Evolutionary conservation across 1,140 invertebrate species (phyloP).

Genomic region (Heliconius himera): DNA sequence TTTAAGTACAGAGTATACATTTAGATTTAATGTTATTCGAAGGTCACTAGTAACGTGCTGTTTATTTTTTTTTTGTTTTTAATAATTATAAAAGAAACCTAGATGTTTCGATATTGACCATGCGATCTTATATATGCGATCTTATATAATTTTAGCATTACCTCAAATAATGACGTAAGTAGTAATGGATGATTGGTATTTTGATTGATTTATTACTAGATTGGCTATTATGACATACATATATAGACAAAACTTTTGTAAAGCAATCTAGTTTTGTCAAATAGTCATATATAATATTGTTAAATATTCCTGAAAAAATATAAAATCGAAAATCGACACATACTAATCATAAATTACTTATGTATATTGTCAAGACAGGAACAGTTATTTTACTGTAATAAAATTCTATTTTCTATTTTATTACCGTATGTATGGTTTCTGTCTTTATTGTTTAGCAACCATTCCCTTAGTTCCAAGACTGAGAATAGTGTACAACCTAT

Average conservation of each 20-base stretch:
- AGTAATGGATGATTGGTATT: background rate
- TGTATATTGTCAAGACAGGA: no score
- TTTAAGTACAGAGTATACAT: background rate
- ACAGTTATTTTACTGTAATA: no score
- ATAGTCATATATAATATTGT: no score
- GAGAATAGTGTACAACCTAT: slow-evolving; percentile 23
- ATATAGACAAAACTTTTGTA: no score
- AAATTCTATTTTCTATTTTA: no score
- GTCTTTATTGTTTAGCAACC: slow-evolving; percentile 35
- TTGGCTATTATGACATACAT: no score
- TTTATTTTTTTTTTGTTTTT: background rate
- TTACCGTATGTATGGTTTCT: background rate
- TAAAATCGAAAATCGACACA: background rate
- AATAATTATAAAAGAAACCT: background rate
- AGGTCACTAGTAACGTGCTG: background rate
- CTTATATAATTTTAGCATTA: background rate
- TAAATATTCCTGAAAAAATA: no score
- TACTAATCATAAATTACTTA: background rate
- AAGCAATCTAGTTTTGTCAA: no score
- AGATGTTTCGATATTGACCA: background rate
- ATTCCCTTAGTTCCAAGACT: slow-evolving; percentile 50
- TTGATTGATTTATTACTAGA: background rate
- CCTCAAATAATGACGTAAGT: background rate
- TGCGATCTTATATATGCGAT: background rate
- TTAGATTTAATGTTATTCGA: background rate